Percentiles rank a stretch among this genome's conserved stretches.
Conservation (phyloP, 2,113 vertebrate species). For the Ondatra zibethicus region DNA sequence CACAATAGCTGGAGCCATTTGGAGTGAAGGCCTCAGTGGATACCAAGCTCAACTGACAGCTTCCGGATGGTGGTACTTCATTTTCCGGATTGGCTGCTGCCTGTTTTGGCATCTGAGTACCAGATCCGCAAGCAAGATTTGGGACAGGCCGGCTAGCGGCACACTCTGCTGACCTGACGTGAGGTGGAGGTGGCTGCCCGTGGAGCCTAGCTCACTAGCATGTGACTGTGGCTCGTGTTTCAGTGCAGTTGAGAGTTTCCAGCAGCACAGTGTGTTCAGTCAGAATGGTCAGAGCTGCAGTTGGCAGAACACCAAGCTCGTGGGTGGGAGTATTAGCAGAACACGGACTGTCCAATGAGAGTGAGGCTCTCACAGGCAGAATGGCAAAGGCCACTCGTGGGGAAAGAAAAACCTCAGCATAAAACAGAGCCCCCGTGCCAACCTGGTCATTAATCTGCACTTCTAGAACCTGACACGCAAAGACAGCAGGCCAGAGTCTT, state of each 20-base stretch:
- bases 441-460: slow-evolving; percentile 75
- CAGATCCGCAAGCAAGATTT: not conserved
- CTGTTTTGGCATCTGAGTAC: not conserved
- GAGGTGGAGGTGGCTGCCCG: slow-evolving; percentile 69
- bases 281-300: slow-evolving; percentile 79
- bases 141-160: not conserved
- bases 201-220: slow-evolving; percentile 79
- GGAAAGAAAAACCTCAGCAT: slow-evolving; percentile 70
- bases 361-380: slow-evolving; percentile 70
- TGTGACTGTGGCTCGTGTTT: slow-evolving; percentile 87
- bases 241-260: slow-evolving; percentile 84
- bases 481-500: slow-evolving; percentile 29
- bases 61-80: not conserved
- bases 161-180: slow-evolving; percentile 63
- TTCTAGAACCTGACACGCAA: slow-evolving; percentile 45
- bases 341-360: slow-evolving; percentile 83
- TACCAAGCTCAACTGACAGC: not conserved
- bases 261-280: slow-evolving; percentile 85
- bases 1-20: not conserved
- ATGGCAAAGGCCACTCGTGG: slow-evolving; percentile 72
- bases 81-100: slow-evolving; percentile 33
- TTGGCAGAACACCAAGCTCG: slow-evolving; percentile 87
- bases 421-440: slow-evolving; percentile 52
- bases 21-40: not conserved
- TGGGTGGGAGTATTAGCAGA: slow-evolving; percentile 80